Base-by-base conservation (phyloP, 1,140 invertebrate species). In the Sitodiplosis mosellana region DNA sequence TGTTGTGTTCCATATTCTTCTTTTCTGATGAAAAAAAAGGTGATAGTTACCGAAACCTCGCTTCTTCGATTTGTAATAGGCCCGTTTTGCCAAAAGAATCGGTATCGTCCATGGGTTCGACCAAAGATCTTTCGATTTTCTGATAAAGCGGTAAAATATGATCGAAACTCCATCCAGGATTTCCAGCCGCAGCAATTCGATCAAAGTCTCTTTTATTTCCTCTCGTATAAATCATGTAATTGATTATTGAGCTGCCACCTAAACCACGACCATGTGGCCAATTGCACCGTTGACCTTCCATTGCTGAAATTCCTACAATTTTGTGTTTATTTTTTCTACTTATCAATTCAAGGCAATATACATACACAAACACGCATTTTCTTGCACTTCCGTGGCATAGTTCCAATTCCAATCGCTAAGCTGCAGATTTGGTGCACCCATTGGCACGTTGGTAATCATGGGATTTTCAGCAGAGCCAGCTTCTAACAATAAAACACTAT, bases 181-280 rank as follows among this genome's bases (percentile, higher is more conserved):
- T 73, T 6, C 76, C 51, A 54, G 54, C 48, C 56, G 56, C 61
- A 61, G 64, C 73, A 84, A 84, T 88, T 15, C 71, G 58, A 56
- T 88, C 77, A 56, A 82, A 88, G 60, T 88, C 84, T 18, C 62
- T 56, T 46, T 69, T 73, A 63, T 86, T 82, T 8, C 85, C 85
- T 52, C 85, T 68, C 8, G 83, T 78, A 57, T 88, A 86, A 12
- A 84, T 77, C 74, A 87, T 77, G 49, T 80, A 82, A 63, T 88
- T 87, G 12, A 86, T 69, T 1, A 76, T 71, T 49, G 80, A 83
- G 2, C 77, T 78, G 7, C 84, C 83, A 7, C 84, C 84, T 58
- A 81, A 63, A 11, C 68, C 66, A 60, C 71, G 73, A n/a, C 73
- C 73, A 48, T 71, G 63, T 1, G 73, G 70, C 68, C 69, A 75